Conservation (phyloP, 1,140 invertebrate genomes). For the Drosophila mayri region DNA sequence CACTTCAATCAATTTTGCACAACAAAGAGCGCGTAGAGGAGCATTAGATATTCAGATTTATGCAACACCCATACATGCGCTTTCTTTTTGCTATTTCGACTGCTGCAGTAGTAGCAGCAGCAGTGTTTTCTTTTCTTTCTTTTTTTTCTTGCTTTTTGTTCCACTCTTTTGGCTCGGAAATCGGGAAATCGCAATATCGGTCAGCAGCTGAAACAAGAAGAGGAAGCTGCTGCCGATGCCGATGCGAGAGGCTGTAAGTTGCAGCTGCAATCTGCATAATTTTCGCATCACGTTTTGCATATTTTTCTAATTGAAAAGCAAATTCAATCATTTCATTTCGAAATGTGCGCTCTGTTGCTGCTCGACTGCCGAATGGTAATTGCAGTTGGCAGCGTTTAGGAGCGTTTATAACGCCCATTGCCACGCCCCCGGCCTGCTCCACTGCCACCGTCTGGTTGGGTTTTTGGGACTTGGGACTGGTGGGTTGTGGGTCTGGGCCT, state of each 20-base stretch:
- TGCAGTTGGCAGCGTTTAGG: slow-evolving; percentile 59
- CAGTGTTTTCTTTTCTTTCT: slow-evolving; percentile 2
- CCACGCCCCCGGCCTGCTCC: slow-evolving; percentile 37
- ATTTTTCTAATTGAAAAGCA: slow-evolving; percentile 65
- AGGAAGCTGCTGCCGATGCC: slow-evolving; percentile 20
- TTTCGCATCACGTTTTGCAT: slow-evolving; percentile 65
- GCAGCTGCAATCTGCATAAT: slow-evolving; percentile 63
- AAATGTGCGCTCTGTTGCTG: slow-evolving; percentile 27
- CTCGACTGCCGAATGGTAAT: slow-evolving; percentile 37
- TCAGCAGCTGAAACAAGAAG: slow-evolving; percentile 46
- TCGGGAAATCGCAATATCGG: slow-evolving; percentile 36
- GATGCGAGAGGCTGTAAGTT: slow-evolving; percentile 12
- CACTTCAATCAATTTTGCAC: slow-evolving; percentile 74
- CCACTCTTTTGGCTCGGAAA: slow-evolving; percentile 11
- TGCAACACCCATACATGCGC: slow-evolving; percentile 55
- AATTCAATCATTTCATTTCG: slow-evolving; percentile 65
- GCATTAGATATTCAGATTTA: slow-evolving; percentile 75
- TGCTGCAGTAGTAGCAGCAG: neutral
- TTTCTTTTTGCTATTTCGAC: slow-evolving; percentile 57
- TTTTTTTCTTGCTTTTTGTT: neutral
- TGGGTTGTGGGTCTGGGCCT: slow-evolving; percentile 5
- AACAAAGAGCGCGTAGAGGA: slow-evolving; percentile 51
- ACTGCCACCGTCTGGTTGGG: slow-evolving; percentile 22
- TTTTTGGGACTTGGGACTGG: slow-evolving; percentile 16
- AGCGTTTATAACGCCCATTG: slow-evolving; percentile 55